A percentile compares a stretch with the other conserved stretches of the same genome.
These are phyloP conservation scores for Spea bombifrons DNA, from an alignment of 2,113 vertebrate genomes.

Conservation along the genomic window DNA sequence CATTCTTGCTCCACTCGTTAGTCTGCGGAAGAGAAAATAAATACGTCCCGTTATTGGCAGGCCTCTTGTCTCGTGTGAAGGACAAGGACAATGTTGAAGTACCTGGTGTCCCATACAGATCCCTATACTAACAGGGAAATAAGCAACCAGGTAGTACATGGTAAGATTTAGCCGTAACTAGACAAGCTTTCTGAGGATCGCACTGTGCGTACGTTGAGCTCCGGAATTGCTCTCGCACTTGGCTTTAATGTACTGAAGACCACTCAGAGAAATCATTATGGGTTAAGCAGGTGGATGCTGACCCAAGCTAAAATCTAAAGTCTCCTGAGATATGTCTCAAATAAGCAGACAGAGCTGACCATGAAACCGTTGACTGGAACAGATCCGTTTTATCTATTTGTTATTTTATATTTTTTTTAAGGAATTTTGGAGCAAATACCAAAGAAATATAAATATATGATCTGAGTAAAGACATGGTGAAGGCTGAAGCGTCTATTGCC, in stretches of 20 bases:
- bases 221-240: not conserved
- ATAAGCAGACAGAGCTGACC: slow-evolving; percentile 7
- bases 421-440: too few relatives aligned
- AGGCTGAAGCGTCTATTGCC: not conserved
- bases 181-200: not conserved
- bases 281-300: not conserved
- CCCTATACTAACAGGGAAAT: not conserved
- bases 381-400: not conserved
- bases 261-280: not conserved
- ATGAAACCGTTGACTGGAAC: not conserved
- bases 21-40: slow-evolving; percentile 62
- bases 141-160: not conserved
- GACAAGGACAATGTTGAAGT: not conserved
- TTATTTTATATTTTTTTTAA: too few relatives aligned
- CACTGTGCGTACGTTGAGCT: not conserved
- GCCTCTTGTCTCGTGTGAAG: not conserved
- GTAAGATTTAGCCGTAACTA: too few relatives aligned
- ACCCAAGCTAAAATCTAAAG: not conserved
- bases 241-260: not conserved
- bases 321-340: slow-evolving; percentile 13
- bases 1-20: slow-evolving; percentile 96
- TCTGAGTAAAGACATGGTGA: not conserved
- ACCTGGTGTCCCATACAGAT: not conserved
- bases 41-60: not conserved
- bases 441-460: not conserved